These are phyloP conservation scores for Tipula unca DNA, from an alignment of 2,888 invertebrate species.

Conservation along the genomic window DNA sequence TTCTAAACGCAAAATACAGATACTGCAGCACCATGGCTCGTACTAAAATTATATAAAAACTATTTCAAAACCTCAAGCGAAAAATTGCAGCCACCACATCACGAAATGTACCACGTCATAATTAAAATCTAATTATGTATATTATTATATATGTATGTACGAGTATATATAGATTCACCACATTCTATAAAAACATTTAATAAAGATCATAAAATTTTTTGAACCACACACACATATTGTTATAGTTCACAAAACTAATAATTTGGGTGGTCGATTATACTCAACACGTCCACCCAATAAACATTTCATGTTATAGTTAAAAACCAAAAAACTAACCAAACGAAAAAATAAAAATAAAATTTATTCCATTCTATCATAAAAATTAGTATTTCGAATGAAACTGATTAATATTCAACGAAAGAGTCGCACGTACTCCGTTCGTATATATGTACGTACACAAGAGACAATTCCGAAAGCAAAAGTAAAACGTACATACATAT, in stretches of 20 bases:
- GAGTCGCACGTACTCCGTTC: neutral
- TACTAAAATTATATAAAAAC: no score
- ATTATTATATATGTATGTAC: neutral
- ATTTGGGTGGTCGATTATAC: neutral
- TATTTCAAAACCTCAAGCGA: neutral
- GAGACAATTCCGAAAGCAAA: neutral
- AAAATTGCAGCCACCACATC: neutral
- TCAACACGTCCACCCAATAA: constrained; percentile 8
- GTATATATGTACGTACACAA: neutral
- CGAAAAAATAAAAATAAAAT: neutral
- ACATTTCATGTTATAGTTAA: neutral
- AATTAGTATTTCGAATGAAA: constrained; percentile 8
- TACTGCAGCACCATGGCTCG: no score
- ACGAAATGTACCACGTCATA: constrained; percentile 3
- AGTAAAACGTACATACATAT: neutral
- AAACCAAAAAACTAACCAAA: neutral
- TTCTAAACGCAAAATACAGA: no score
- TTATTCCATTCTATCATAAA: constrained; percentile 3
- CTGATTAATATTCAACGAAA: neutral
- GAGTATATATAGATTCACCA: neutral
- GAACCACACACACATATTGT: neutral
- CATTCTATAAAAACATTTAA: neutral
- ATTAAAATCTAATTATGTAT: neutral
- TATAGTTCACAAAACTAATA: constrained; percentile 14
- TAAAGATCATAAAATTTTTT: neutral